Conservation (phyloP, 2,113 vertebrate genomes). For the Antechinus stuartii region DNA sequence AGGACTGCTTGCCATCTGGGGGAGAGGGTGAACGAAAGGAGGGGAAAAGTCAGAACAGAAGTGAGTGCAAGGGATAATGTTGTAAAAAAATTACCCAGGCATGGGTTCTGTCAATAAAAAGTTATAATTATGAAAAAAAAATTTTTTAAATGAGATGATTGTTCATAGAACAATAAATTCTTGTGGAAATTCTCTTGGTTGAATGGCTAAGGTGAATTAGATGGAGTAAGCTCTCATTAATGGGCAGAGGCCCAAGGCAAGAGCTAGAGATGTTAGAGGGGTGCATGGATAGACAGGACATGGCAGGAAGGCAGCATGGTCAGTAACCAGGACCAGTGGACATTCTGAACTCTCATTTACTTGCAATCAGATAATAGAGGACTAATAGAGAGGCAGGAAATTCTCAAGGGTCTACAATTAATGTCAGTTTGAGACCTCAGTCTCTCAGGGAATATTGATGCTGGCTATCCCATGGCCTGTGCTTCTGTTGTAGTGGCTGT, state of each 20-base stretch:
- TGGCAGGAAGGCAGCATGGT: neutral
- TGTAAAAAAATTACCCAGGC: too few relatives aligned
- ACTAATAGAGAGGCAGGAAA: neutral
- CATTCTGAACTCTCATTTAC: neutral
- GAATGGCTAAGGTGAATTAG: neutral
- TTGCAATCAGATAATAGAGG: neutral
- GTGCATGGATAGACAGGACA: neutral
- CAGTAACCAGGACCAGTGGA: neutral
- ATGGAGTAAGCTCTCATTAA: neutral
- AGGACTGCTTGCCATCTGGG: too few relatives aligned
- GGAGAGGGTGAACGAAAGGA: too few relatives aligned
- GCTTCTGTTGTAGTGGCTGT: neutral
- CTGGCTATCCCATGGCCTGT: neutral
- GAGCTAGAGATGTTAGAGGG: neutral
- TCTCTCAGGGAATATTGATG: neutral
- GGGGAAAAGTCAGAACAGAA: too few relatives aligned
- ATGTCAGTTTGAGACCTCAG: neutral
- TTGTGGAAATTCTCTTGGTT: neutral
- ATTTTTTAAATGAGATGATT: neutral
- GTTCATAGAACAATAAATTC: neutral
- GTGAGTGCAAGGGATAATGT: too few relatives aligned
- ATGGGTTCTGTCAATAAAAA: too few relatives aligned
- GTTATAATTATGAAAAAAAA: too few relatives aligned
- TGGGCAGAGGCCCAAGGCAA: neutral
- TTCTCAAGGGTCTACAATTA: neutral